A percentile compares a stretch with the other conserved stretches of the same genome.
Conservation (phyloP, 35 echinoderm and acorn worm species). For the Antedon bifida region DNA sequence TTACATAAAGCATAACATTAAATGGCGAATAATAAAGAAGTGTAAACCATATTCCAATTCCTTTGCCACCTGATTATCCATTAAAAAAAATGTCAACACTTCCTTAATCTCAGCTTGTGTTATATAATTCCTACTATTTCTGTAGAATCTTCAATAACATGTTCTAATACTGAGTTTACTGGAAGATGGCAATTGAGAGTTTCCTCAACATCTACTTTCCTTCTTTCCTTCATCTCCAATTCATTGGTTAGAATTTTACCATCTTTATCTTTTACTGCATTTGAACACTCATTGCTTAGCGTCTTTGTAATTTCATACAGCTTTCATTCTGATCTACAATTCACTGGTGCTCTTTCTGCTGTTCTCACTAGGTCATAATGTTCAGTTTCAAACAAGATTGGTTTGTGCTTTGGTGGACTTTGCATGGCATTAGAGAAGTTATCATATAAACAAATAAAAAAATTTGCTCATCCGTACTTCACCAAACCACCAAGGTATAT, state of each 20-base stretch:
- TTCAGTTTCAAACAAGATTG: background rate
- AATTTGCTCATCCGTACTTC: no score
- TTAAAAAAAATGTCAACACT: background rate
- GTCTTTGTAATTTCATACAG: background rate
- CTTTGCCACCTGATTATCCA: no score
- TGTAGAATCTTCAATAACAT: background rate
- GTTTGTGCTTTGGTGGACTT: no score
- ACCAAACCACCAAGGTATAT: no score
- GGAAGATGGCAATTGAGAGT: background rate
- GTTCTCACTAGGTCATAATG: background rate
- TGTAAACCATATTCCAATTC: no score
- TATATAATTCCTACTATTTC: background rate
- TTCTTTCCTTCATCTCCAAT: background rate
- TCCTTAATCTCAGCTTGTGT: background rate
- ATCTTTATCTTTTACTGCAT: background rate
- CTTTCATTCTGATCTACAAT: background rate
- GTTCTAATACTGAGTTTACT: background rate
- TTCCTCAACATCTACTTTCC: background rate
- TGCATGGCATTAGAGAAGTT: no score
- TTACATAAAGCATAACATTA: no score
- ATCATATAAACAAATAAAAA: no score
- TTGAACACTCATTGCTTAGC: background rate
- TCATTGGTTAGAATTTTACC: background rate
- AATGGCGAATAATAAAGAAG: no score
- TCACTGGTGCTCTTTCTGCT: background rate